These are phyloP conservation scores for Xerus rutilus DNA, from an alignment of 2,797 vertebrate species.

Conservation along the genomic window DNA sequence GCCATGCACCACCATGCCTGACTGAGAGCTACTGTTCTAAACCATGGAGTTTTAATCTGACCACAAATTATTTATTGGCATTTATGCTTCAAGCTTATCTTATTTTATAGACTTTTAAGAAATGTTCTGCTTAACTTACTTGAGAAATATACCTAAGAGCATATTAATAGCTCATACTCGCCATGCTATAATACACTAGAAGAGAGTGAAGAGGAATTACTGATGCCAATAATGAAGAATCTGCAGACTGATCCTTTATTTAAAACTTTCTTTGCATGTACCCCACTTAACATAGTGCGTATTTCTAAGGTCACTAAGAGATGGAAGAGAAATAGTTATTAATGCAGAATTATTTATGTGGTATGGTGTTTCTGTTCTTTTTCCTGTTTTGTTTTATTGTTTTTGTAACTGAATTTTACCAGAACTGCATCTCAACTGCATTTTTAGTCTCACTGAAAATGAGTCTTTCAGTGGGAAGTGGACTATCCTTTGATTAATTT, in stretches of 20 bases:
- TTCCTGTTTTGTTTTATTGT: background rate
- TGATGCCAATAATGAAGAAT: slow-evolving; percentile 50
- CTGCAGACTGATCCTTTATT: slow-evolving; percentile 5
- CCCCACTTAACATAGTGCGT: background rate
- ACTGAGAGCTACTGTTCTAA: background rate
- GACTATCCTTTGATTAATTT: background rate
- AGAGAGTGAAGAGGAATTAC: background rate
- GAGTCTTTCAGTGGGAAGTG: background rate
- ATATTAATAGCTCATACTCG: slow-evolving; percentile 21
- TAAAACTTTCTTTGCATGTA: background rate
- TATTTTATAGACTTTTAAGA: slow-evolving; percentile 65
- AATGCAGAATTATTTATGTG: background rate
- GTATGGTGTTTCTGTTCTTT: background rate
- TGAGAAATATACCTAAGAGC: slow-evolving; percentile 4
- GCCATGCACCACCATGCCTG: too few species aligned
- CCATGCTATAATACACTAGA: background rate
- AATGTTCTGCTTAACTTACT: slow-evolving; percentile 57
- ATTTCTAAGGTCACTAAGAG: slow-evolving; percentile 3
- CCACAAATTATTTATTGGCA: slow-evolving; percentile 60
- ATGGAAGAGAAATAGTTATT: background rate
- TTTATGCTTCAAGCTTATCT: slow-evolving; percentile 16
- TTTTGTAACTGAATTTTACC: slow-evolving; percentile 7
- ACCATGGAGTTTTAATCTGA: background rate
- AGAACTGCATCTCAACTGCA: background rate
- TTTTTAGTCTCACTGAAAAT: slow-evolving; percentile 6